Evolutionary conservation across 2,888 invertebrate species (phyloP).

Genomic region (Lamellibrachia columna): DNA sequence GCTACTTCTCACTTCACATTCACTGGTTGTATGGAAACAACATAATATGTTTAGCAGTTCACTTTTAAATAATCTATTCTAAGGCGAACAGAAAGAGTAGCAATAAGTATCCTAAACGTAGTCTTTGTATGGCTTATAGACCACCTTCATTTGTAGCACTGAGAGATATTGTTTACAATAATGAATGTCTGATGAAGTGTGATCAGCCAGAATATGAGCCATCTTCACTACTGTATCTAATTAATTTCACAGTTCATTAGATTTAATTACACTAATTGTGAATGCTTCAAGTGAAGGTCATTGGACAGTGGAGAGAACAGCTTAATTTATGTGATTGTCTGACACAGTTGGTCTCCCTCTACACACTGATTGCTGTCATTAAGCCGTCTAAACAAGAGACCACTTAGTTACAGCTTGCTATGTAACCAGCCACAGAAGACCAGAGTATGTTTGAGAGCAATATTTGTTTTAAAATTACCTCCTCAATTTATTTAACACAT

Average conservation of each 20-base stretch:
- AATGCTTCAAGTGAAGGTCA: not conserved
- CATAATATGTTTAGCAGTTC: too few species aligned
- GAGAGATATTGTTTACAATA: not conserved
- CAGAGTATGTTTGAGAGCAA: too few species aligned
- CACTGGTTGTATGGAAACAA: too few species aligned
- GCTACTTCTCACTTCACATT: too few species aligned
- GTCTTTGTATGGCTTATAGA: not conserved
- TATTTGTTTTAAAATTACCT: too few species aligned
- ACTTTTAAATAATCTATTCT: too few species aligned
- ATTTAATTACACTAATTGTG: not conserved
- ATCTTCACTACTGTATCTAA: not conserved
- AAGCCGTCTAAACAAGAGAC: not conserved
- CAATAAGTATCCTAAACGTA: not conserved
- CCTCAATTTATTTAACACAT: too few species aligned
- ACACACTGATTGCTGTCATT: not conserved
- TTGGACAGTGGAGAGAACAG: not conserved
- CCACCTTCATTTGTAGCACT: not conserved
- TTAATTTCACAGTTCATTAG: constrained; percentile 9
- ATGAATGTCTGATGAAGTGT: not conserved
- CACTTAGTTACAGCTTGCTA: not conserved
- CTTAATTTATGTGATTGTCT: not conserved
- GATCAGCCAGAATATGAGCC: not conserved
- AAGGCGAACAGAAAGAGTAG: not conserved
- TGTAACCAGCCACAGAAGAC: not conserved
- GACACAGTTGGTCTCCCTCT: not conserved